Evolutionary conservation across 2,888 invertebrate genomes (phyloP).

Genomic region (Blastobasis lacticolella): DNA sequence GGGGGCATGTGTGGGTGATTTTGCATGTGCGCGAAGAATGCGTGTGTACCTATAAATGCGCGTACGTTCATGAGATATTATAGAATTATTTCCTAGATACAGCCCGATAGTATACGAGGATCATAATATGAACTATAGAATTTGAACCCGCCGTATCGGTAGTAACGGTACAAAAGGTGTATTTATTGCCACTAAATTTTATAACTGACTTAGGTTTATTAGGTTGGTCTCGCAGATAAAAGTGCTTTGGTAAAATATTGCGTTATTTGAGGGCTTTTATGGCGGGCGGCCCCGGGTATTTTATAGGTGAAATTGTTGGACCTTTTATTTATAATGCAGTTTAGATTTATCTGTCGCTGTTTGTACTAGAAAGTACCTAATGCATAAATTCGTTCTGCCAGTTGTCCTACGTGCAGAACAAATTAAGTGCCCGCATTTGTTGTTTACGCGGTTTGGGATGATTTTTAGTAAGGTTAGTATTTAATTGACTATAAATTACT

Average conservation of each 20-base stretch:
- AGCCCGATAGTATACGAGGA: slow-evolving; percentile 39
- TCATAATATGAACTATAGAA: neutral
- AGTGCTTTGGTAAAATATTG: slow-evolving; percentile 39
- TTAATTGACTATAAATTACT: too few relatives aligned
- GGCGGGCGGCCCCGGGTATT: slow-evolving; percentile 11
- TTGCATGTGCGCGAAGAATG: slow-evolving; percentile 73
- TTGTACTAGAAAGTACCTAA: slow-evolving; percentile 4
- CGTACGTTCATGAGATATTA: slow-evolving; percentile 65
- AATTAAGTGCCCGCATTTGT: too few relatives aligned
- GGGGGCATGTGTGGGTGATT: slow-evolving; percentile 53
- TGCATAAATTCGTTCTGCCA: neutral
- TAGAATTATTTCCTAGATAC: slow-evolving; percentile 71
- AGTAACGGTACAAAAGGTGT: slow-evolving; percentile 50
- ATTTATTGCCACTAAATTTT: slow-evolving; percentile 65
- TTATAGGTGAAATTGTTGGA: slow-evolving; percentile 11
- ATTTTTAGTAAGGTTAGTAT: too few relatives aligned
- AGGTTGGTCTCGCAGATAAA: slow-evolving; percentile 42
- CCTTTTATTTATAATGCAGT: slow-evolving; percentile 5
- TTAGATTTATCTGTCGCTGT: slow-evolving; percentile 8
- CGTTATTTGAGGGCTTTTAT: slow-evolving; percentile 22
- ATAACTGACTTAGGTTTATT: slow-evolving; percentile 51
- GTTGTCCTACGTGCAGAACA: too few relatives aligned
- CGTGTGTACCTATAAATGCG: slow-evolving; percentile 45
- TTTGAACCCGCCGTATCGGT: slow-evolving; percentile 20
- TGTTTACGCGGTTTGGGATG: too few relatives aligned